These are phyloP conservation scores for Philopotamus ludificatus DNA, from an alignment of 1,140 invertebrate species.

Conservation along the genomic window DNA sequence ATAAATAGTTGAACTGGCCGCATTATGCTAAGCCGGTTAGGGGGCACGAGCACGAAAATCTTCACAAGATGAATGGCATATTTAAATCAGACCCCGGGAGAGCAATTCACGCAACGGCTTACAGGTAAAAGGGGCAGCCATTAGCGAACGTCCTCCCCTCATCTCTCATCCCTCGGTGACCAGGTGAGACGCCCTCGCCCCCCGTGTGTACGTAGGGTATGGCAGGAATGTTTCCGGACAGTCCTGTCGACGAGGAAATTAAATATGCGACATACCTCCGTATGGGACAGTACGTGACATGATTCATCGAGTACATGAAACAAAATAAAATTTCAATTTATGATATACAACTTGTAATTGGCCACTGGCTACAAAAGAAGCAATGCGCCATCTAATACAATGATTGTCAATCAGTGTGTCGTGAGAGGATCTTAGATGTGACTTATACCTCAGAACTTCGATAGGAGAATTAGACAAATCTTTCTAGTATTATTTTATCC, in stretches of 20 bases:
- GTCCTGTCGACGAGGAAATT: background rate
- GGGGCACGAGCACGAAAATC: constrained; percentile 9
- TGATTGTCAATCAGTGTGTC: too few species aligned
- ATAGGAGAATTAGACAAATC: too few species aligned
- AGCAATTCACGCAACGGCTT: constrained; percentile 20
- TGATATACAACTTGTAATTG: too few species aligned
- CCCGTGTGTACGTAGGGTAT: background rate
- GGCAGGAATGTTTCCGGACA: background rate
- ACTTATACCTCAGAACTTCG: too few species aligned
- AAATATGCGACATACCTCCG: too few species aligned
- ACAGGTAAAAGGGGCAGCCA: constrained; percentile 19
- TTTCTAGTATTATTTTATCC: too few species aligned
- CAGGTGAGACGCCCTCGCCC: background rate
- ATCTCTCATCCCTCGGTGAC: background rate
- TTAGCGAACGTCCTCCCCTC: constrained; percentile 13
- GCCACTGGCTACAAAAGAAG: too few species aligned
- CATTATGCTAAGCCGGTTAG: constrained; percentile 3
- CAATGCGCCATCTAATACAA: too few species aligned
- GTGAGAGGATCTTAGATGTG: too few species aligned
- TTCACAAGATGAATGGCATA: constrained; percentile 22
- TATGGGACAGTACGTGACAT: too few species aligned
- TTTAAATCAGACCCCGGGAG: constrained; percentile 23
- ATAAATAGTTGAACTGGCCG: constrained; percentile 14
- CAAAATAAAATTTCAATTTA: too few species aligned
- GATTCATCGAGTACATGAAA: too few species aligned